Conservation (phyloP, 2,888 invertebrate species). For the Xestobium rufovillosum region DNA sequence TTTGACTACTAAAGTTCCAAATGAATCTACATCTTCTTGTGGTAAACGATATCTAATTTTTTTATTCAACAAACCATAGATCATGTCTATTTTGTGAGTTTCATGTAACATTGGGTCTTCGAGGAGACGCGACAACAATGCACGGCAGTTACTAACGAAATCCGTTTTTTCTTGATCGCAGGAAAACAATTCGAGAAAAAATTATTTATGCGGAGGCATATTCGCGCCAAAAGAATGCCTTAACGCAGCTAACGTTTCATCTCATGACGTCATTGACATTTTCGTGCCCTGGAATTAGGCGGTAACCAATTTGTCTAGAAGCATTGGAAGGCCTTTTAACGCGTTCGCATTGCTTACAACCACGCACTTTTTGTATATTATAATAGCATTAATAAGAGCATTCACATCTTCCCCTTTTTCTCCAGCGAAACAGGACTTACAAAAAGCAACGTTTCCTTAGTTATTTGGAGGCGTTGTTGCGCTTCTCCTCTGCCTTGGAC, state of each 20-base stretch:
- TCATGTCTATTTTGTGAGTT: slow-evolving; percentile 12
- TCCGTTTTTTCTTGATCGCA: slow-evolving; percentile 12
- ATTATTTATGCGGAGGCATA: slow-evolving; percentile 16
- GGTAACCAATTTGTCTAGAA: slow-evolving; percentile 21
- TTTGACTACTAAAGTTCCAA: too few species aligned
- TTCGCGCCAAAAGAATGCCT: slow-evolving; percentile 17
- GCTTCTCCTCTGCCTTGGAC: too few species aligned
- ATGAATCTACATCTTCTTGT: too few species aligned
- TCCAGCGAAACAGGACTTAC: slow-evolving; percentile 21
- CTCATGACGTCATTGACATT: slow-evolving; percentile 15
- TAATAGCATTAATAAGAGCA: slow-evolving; percentile 24
- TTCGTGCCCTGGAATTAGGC: slow-evolving; percentile 25
- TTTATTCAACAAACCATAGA: slow-evolving; percentile 10
- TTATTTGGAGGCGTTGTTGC: too few species aligned
- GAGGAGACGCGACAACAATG: slow-evolving; percentile 8
- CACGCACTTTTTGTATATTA: slow-evolving; percentile 23
- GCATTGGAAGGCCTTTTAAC: slow-evolving; percentile 25
- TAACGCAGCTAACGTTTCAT: slow-evolving; percentile 16
- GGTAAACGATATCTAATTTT: slow-evolving; percentile 9
- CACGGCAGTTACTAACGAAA: slow-evolving; percentile 13
- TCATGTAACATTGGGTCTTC: slow-evolving; percentile 6
- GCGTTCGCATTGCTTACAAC: too few species aligned
- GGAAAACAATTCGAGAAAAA: slow-evolving; percentile 17
- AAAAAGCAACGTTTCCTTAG: too few species aligned
- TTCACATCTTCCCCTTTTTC: slow-evolving; percentile 18